Evolutionary conservation across 92 coral and sea anemone species (phyloP), one percentile per base, ranked within the genome.

Genomic region (Phenganax stokvisi): DNA sequence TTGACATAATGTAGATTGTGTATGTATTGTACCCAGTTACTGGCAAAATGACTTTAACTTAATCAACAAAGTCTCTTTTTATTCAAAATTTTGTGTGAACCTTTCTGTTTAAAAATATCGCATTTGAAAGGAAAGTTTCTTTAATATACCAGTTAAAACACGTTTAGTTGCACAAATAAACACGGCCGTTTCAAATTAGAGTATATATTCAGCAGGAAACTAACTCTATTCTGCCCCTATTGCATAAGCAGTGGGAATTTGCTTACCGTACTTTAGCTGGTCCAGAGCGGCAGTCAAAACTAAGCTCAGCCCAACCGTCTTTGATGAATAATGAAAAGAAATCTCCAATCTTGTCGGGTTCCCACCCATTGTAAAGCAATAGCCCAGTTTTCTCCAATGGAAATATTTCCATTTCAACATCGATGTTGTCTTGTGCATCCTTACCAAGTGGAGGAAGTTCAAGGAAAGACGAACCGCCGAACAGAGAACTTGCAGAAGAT

Each of bases 231-330:
- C 25, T 37, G 47, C 47, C 47, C 47, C 3, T 37, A 15, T 29
- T 0, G 51, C 51, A 8, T 25, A 29, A 17, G 51, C 44, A 25
- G 51, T 68, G 11, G 30, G 3, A 54, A 28, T 61, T 37, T 13
- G 51, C 51, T 81, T 60, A 87, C 90, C 90, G 79, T 44, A 87
- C 84, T 37, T 73, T 51, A 12, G 81, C 85, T 37, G 85, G 54
- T 1, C 90, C 90, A 37, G 90, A 87, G 7, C 90, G 87, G 76
- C 90, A 87, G 83, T 87, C 83, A 67, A 87, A 87, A 16, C 85
- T 52, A 54, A 87, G 81, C 71, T 87, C 90, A 6, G 80, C 82
- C 11, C 13, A 84, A 79, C 90, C 90, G 20, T 87, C 84, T 67
- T 83, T 77, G 12, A 87, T 54, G 17, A 83, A 63, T 58, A 87